A percentile compares a stretch with the other conserved stretches of the same genome.
Conservation (phyloP, 2,113 vertebrate genomes). For the Silurus asotus region DNA sequence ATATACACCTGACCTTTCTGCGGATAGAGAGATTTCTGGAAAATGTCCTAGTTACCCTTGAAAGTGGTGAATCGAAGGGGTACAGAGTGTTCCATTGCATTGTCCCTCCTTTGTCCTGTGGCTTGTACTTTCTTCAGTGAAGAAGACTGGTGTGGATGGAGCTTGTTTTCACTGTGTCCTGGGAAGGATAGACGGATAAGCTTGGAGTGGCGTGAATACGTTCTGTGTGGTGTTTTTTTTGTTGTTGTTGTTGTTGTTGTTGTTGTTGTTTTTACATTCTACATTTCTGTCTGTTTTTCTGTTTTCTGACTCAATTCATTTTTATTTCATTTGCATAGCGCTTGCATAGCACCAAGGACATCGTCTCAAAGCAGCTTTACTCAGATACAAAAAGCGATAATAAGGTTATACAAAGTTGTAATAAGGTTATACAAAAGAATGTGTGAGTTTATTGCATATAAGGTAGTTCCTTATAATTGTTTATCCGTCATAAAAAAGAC, state of each 20-base stretch:
- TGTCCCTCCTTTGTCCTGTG: constrained; percentile 47
- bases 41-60: constrained; percentile 10
- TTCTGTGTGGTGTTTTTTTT: constrained; percentile 41
- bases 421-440: no score
- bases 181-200: constrained; percentile 26
- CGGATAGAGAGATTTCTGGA: constrained; percentile 17
- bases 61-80: background rate
- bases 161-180: constrained; percentile 32
- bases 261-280: constrained; percentile 31
- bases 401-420: no score
- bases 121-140: constrained; percentile 66
- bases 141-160: constrained; percentile 54
- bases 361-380: no score
- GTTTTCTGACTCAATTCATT: background rate
- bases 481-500: no score
- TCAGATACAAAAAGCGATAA: no score
- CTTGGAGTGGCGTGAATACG: constrained; percentile 13
- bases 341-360: no score
- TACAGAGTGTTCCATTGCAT: constrained; percentile 34
- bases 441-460: no score
- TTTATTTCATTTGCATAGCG: no score
- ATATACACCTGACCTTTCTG: constrained; percentile 34
- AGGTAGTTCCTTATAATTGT: no score
- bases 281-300: constrained; percentile 22
- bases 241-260: background rate